Evolutionary conservation across 2,888 invertebrate species (phyloP), one percentile per base, ranked within the genome.

Genomic region (Salticus scenicus): DNA sequence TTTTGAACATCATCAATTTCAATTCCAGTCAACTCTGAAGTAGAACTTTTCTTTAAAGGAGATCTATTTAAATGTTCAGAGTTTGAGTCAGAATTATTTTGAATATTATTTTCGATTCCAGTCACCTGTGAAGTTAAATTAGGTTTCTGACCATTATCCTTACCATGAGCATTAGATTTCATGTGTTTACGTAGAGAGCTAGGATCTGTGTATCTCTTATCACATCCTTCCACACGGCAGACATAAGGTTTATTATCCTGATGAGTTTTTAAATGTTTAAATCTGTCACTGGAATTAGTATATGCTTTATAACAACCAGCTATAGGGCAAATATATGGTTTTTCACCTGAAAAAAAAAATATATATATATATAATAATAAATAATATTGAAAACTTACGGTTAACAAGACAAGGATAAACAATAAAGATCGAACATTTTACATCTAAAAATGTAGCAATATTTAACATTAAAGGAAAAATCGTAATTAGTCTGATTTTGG

Each of bases 201-300:
- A 0, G 98, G 98, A 91, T 98, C 98, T 0, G 98, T 98, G 92
- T 98, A 98, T 24, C 96, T 93, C 90, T 98, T 98, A 88, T 94
- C 94, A 91, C 98, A 98, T 12, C 97, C 97, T 0, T 95, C 94
- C 4, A 96, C 94, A 91, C 97, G 97, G 92, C 98, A 98, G 90
- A 94, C 94, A 91, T 98, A 98, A 0, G 98, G 98, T 90, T 97
- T 97, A 90, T 97, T 96, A 57, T 96, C 96, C 31, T 96, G 95
- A 91, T 98, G 97, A 0, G 97, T 97, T 74, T 97, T 93, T 0
- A 96, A 96, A 92, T 98, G 97, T 91, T 97, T 97, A 92, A 97
- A 97, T 74, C 97, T 94, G 91, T 98, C 97, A 89, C 97, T 97
- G 0, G 97, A 97, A 91, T 98, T 98, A 47, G 97, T 97, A 91